Conservation (phyloP, 64 coral and sea anemone genomes). For the Stylophora pistillata region DNA sequence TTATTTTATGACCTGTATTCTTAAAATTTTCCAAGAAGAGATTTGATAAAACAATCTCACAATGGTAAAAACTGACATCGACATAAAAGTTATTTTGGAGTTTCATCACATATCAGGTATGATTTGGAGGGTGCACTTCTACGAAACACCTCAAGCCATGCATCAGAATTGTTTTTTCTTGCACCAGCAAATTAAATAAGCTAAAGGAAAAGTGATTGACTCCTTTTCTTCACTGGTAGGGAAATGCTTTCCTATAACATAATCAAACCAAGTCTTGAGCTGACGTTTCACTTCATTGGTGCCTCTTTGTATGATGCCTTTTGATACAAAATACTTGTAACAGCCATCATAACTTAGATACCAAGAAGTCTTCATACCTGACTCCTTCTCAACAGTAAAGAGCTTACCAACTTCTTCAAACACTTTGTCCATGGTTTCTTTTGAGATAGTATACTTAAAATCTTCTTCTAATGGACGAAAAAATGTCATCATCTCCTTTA, state of each 20-base stretch:
- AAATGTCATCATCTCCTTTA: neutral
- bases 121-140: no score
- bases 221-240: neutral
- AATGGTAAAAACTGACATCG: no score
- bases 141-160: neutral
- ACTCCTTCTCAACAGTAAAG: neutral
- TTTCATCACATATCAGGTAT: no score
- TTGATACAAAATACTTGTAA: neutral
- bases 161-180: neutral
- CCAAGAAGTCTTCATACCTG: neutral
- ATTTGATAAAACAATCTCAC: no score
- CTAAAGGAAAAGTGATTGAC: neutral
- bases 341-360: neutral
- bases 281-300: neutral
- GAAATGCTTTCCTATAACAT: neutral
- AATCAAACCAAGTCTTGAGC: neutral
- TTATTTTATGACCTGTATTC: no score
- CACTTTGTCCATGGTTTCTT: neutral
- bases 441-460: neutral
- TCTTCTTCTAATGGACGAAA: neutral
- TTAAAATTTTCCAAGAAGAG: no score
- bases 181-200: neutral
- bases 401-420: neutral
- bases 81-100: no score
- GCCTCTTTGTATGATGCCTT: neutral